Percentiles rank a stretch among this genome's conserved stretches.
Conservation (phyloP, 2,113 vertebrate species). For the Plectropomus leopardus region DNA sequence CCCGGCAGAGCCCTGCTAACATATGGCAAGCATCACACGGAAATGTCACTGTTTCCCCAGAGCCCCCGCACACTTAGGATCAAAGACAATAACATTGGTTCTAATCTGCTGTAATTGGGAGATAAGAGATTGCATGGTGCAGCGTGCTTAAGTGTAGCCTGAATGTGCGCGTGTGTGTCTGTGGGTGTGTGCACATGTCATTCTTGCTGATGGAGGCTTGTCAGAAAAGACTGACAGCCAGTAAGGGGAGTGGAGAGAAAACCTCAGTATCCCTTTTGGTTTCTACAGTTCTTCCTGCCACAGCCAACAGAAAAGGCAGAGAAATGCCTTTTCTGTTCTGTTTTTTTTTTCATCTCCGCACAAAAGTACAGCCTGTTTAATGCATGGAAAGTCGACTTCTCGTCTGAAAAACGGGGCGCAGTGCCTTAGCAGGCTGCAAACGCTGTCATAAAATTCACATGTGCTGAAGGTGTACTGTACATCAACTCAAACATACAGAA, state of each 20-base stretch:
- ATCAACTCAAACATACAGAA: slow-evolving; percentile 26
- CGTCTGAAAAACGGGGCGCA: slow-evolving; percentile 42
- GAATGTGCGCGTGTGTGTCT: slow-evolving; percentile 31
- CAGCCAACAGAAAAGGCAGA: slow-evolving; percentile 32
- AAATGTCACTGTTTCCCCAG: slow-evolving; percentile 84
- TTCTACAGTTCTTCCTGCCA: slow-evolving; percentile 32
- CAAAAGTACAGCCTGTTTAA: slow-evolving; percentile 52
- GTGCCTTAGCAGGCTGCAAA: slow-evolving; percentile 38
- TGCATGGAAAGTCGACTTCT: slow-evolving; percentile 45
- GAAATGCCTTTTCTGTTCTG: slow-evolving; percentile 2
- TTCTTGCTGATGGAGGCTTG: slow-evolving; percentile 63
- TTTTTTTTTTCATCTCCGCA: slow-evolving; percentile 34
- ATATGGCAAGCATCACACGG: slow-evolving; percentile 78
- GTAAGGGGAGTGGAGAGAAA: slow-evolving; percentile 41
- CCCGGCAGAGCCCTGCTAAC: slow-evolving; percentile 79
- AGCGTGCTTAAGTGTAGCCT: slow-evolving; percentile 44
- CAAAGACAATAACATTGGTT: slow-evolving; percentile 85
- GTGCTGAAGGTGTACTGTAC: slow-evolving; percentile 44
- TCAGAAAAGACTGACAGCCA: slow-evolving; percentile 70
- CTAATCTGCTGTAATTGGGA: slow-evolving; percentile 85
- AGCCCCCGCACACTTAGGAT: slow-evolving; percentile 78
- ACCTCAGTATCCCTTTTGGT: slow-evolving; percentile 50
- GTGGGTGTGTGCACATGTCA: slow-evolving; percentile 42
- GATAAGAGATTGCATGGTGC: slow-evolving; percentile 78
- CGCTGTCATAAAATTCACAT: slow-evolving; percentile 49